Percentiles rank a stretch among this genome's conserved stretches.
Evolutionary conservation across 2,797 vertebrate species (phyloP).

Genomic region (Serranus cabrilla): DNA sequence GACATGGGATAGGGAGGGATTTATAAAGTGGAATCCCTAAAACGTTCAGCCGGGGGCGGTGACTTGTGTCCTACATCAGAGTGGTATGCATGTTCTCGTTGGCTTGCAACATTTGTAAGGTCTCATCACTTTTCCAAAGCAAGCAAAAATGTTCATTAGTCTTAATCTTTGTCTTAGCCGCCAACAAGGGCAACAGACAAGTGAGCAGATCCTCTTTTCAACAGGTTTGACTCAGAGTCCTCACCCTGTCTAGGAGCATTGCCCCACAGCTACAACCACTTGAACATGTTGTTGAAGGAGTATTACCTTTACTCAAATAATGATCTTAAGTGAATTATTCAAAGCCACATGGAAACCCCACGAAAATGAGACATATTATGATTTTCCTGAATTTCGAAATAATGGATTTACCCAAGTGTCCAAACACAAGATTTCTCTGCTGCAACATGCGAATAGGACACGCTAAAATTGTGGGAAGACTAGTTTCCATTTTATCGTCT

Average conservation of each 20-base stretch:
- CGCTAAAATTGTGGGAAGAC: not conserved
- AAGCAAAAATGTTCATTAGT: too few species aligned
- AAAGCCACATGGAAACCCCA: not conserved
- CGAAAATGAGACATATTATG: not conserved
- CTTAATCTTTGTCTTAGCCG: too few species aligned
- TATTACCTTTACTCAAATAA: not conserved
- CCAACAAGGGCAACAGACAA: not conserved
- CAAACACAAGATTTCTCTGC: not conserved
- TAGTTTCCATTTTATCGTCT: not conserved
- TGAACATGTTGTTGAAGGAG: not conserved
- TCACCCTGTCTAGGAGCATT: not conserved
- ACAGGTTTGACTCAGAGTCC: not conserved
- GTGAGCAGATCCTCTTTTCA: not conserved
- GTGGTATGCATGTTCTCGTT: too few species aligned
- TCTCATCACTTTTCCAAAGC: too few species aligned
- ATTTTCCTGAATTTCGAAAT: slow-evolving; percentile 7
- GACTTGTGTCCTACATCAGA: too few species aligned
- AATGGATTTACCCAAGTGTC: not conserved
- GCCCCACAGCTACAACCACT: not conserved
- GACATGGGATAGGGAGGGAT: not conserved
- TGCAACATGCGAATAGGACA: not conserved
- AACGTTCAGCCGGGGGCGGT: too few species aligned
- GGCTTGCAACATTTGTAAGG: too few species aligned
- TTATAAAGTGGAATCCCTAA: not conserved
- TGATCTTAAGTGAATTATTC: not conserved